Evolutionary conservation across 2,797 vertebrate species (phyloP).

Genomic region (Danio tinwini): DNA sequence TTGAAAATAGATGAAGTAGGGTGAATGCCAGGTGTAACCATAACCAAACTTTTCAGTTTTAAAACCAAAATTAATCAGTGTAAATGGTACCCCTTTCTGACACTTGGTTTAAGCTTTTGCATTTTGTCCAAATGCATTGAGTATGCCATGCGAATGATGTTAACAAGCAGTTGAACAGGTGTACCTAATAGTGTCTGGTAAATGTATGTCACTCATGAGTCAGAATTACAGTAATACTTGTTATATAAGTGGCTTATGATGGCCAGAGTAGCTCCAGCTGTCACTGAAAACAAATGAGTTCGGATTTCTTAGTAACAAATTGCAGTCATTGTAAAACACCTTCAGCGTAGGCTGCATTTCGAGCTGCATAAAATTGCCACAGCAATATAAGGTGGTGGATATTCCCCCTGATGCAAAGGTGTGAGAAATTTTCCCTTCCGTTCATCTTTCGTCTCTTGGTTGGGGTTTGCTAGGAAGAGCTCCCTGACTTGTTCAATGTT

Average conservation of each 20-base stretch:
- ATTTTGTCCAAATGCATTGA: too few species aligned
- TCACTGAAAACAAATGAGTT: neutral
- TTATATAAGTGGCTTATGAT: neutral
- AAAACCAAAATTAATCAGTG: too few species aligned
- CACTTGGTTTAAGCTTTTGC: too few species aligned
- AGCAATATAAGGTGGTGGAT: neutral
- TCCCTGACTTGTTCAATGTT: conserved; percentile 57
- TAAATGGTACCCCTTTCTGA: too few species aligned
- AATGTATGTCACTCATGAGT: too few species aligned
- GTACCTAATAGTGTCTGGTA: too few species aligned
- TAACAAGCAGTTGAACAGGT: too few species aligned
- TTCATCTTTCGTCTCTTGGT: conserved; percentile 20
- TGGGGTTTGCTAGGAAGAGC: conserved; percentile 22
- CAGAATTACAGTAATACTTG: neutral
- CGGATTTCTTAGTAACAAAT: neutral
- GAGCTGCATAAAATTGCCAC: neutral
- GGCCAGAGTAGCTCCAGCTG: neutral
- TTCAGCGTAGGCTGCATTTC: neutral
- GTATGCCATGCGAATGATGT: too few species aligned
- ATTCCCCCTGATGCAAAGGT: neutral
- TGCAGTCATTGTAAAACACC: neutral
- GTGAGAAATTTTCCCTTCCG: conserved; percentile 41
- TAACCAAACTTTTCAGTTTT: too few species aligned
- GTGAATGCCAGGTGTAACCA: too few species aligned
- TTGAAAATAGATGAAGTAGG: too few species aligned